phyloP scores from a whole-genome alignment of 2,888 invertebrate species.

The Limnephilus marmoratus region DNA sequence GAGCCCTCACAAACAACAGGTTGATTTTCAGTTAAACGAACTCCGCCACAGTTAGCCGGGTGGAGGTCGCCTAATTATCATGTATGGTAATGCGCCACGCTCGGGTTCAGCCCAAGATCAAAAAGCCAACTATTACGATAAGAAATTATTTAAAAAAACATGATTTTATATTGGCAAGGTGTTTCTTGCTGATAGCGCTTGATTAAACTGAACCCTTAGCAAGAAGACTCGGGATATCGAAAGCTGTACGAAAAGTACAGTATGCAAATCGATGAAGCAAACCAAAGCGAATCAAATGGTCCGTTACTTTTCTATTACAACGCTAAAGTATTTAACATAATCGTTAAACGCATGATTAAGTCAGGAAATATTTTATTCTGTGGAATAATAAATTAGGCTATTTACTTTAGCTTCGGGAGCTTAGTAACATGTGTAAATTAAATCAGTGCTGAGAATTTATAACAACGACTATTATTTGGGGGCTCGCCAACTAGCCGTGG shows the following conservation, averaged over 20 bases:
- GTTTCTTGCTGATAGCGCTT: background rate
- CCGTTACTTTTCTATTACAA: constrained; percentile 1
- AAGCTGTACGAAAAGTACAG: background rate
- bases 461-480: constrained; percentile 9
- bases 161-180: constrained; percentile 40
- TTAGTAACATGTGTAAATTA: constrained; percentile 16
- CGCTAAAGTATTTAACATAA: background rate
- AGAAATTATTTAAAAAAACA: constrained; percentile 13
- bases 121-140: constrained; percentile 26
- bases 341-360: constrained; percentile 28
- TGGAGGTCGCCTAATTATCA: constrained; percentile 48
- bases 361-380: constrained; percentile 4
- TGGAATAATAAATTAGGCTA: constrained; percentile 9
- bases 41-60: constrained; percentile 48
- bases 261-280: background rate
- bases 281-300: background rate
- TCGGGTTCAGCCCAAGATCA: constrained; percentile 38
- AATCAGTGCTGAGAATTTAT: constrained; percentile 29
- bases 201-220: background rate
- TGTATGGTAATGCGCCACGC: constrained; percentile 57
- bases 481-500: constrained; percentile 45
- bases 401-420: constrained; percentile 17
- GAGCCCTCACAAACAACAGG: constrained; percentile 60
- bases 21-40: constrained; percentile 65
- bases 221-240: background rate